phyloP scores from a whole-genome alignment of 1,140 invertebrate species.

The Helicoverpa zea region DNA sequence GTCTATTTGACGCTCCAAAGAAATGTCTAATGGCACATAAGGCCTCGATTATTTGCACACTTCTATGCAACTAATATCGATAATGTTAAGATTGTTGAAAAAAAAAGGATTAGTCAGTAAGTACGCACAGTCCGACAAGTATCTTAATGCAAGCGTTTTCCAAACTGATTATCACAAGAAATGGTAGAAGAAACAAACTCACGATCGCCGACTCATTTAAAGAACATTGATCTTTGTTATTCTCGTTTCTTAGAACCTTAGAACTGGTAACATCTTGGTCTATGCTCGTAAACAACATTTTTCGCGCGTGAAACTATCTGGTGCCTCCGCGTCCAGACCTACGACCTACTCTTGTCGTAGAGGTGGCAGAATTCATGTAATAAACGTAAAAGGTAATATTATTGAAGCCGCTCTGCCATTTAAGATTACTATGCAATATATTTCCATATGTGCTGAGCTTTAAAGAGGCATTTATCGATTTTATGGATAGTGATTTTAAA shows the following conservation, averaged over 20 bases:
- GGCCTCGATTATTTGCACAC: conserved; percentile 9
- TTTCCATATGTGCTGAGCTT: conserved; percentile 21
- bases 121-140: neutral
- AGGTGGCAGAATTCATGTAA: conserved; percentile 39
- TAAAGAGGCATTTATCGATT: conserved; percentile 34
- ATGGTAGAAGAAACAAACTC: conserved; percentile 23
- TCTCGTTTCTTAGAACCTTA: conserved; percentile 28
- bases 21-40: conserved; percentile 22
- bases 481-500: conserved; percentile 19
- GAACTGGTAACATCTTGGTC: neutral
- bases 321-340: neutral
- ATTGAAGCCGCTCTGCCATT: conserved; percentile 25
- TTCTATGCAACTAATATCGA: neutral
- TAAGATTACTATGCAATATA: conserved; percentile 37
- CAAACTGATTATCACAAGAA: conserved; percentile 30
- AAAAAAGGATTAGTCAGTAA: neutral
- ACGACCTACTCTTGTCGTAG: conserved; percentile 6
- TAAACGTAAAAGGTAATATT: conserved; percentile 25
- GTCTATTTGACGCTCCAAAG: conserved; percentile 27
- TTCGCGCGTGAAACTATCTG: conserved; percentile 22
- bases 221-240: conserved; percentile 47
- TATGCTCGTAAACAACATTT: conserved; percentile 31
- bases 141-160: neutral
- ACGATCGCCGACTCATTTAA: conserved; percentile 36
- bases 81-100: conserved; percentile 5